These are phyloP conservation scores for Sphyrna mokarran DNA, from an alignment of 2,113 vertebrate genomes.

Conservation along the genomic window DNA sequence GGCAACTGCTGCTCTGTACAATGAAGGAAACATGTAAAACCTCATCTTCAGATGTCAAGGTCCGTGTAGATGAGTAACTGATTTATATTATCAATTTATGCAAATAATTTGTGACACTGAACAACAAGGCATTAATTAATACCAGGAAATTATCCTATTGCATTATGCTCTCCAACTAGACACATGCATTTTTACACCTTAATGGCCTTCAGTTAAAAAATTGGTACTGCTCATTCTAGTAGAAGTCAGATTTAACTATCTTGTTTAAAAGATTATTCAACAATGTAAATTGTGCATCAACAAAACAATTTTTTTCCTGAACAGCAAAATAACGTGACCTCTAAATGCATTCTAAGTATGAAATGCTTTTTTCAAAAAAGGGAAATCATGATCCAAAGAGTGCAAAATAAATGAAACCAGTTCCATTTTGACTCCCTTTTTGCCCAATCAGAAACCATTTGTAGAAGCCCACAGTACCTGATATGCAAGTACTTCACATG, in stretches of 20 bases:
- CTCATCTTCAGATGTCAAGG: slow-evolving; percentile 72
- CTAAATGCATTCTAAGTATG: neutral
- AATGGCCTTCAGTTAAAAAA: neutral
- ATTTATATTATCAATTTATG: slow-evolving; percentile 36
- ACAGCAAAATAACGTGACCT: neutral
- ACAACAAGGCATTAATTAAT: slow-evolving; percentile 37
- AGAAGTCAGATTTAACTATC: neutral
- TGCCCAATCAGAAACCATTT: neutral
- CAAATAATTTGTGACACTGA: slow-evolving; percentile 36
- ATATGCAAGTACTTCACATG: neutral
- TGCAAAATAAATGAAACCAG: neutral
- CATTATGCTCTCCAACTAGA: neutral
- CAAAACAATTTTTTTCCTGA: neutral
- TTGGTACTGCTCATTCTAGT: neutral
- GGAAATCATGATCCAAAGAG: neutral
- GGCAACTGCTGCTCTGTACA: slow-evolving; percentile 69
- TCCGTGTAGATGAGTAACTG: slow-evolving; percentile 55
- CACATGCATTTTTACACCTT: neutral
- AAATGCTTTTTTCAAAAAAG: neutral
- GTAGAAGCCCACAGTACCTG: neutral
- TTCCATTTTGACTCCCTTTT: neutral
- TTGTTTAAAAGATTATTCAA: neutral
- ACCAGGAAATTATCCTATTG: slow-evolving; percentile 7
- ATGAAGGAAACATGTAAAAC: slow-evolving; percentile 73
- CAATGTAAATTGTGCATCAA: neutral